Evolutionary conservation across 2,797 vertebrate genomes (phyloP).

Genomic region (Peromyscus eremicus): DNA sequence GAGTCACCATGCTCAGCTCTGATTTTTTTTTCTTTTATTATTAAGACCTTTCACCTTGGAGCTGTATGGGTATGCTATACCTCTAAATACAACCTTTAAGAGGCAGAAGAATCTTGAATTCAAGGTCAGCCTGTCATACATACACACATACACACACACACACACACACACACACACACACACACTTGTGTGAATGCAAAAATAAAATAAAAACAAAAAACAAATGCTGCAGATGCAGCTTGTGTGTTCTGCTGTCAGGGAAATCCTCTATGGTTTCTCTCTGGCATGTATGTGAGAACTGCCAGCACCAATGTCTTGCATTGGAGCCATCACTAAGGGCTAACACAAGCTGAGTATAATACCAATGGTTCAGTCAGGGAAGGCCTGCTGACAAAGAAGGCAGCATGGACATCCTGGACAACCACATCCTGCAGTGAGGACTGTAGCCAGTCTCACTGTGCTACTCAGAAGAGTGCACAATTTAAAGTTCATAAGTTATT

Average conservation of each 20-base stretch:
- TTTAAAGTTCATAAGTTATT: background rate
- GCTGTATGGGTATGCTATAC: background rate
- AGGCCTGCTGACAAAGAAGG: background rate
- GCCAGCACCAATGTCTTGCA: background rate
- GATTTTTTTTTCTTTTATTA: background rate
- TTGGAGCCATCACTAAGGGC: background rate
- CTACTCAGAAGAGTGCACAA: background rate
- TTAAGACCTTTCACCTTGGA: background rate
- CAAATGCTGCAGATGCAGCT: background rate
- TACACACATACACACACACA: too few species aligned
- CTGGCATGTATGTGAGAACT: background rate
- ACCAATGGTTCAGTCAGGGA: background rate
- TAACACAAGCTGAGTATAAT: background rate
- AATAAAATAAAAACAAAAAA: too few species aligned
- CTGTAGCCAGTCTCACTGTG: background rate
- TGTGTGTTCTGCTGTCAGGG: background rate
- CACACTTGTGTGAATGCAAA: too few species aligned
- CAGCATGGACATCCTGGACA: background rate
- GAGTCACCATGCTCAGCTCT: background rate
- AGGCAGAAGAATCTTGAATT: background rate
- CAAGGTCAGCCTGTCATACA: background rate
- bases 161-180: too few species aligned
- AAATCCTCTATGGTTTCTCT: background rate
- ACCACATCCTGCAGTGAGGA: background rate
- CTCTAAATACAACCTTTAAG: background rate